Percentiles rank a stretch among this genome's conserved stretches.
phyloP scores from a whole-genome alignment of 2,113 vertebrate species.

The Cheilinus undulatus region DNA sequence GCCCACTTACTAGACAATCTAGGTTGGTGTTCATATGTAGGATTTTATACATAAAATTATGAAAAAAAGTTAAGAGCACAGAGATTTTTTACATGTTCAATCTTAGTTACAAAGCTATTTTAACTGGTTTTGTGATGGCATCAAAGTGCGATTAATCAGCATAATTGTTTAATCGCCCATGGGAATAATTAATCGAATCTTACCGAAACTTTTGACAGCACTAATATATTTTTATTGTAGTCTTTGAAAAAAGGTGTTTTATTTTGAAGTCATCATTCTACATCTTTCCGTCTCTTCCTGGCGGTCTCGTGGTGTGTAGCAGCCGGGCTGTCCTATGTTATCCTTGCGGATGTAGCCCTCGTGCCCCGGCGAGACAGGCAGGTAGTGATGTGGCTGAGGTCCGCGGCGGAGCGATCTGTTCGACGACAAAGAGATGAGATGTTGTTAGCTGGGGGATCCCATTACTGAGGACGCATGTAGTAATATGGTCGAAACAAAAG shows the following conservation, averaged over 20 bases:
- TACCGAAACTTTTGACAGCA: too few species aligned
- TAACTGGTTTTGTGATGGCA: too few species aligned
- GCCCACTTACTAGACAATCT: too few species aligned
- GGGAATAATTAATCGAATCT: too few species aligned
- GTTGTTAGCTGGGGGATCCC: slow-evolving; percentile 58
- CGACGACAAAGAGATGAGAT: slow-evolving; percentile 79
- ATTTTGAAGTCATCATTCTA: slow-evolving; percentile 15
- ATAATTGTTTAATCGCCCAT: too few species aligned
- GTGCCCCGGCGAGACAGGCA: slow-evolving; percentile 37
- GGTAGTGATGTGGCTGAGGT: slow-evolving; percentile 76
- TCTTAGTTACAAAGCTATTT: too few species aligned
- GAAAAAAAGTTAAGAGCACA: too few species aligned
- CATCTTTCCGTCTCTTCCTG: slow-evolving; percentile 33
- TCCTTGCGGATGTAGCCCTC: slow-evolving; percentile 78
- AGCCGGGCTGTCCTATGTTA: slow-evolving; percentile 53
- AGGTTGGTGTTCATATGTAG: too few species aligned
- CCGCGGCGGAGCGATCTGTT: slow-evolving; percentile 80
- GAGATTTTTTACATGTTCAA: too few species aligned
- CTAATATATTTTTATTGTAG: too few species aligned
- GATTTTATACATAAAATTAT: too few species aligned
- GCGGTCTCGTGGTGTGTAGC: not conserved
- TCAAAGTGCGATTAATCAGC: too few species aligned
- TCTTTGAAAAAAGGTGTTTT: slow-evolving; percentile 20
- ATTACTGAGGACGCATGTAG: slow-evolving; percentile 63
- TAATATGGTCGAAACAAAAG: slow-evolving; percentile 76